A percentile compares a stretch with the other conserved stretches of the same genome.
These are phyloP conservation scores for Agrotis clavis DNA, from an alignment of 2,888 invertebrate species.

Conservation along the genomic window DNA sequence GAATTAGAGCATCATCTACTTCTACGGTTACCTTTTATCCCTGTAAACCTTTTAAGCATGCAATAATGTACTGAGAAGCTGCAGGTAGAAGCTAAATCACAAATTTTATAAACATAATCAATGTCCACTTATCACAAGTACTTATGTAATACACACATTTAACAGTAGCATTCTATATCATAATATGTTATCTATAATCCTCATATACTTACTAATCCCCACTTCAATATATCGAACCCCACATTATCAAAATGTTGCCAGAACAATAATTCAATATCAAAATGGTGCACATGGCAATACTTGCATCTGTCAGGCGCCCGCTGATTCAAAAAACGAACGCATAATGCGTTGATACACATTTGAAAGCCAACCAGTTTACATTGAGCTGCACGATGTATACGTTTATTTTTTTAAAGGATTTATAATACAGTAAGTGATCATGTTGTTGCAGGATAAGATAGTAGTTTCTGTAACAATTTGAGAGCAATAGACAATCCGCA, in stretches of 20 bases:
- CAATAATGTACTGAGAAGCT: neutral
- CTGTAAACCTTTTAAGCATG: neutral
- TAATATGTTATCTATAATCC: constrained; percentile 32
- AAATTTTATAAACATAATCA: neutral
- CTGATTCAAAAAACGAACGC: constrained; percentile 87
- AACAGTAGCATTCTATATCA: constrained; percentile 6
- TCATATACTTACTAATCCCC: constrained; percentile 46
- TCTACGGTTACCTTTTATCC: neutral
- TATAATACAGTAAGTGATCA: neutral
- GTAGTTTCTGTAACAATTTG: neutral
- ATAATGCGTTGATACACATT: constrained; percentile 83
- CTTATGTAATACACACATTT: neutral
- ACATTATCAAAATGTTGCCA: constrained; percentile 67
- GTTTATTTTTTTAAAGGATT: neutral
- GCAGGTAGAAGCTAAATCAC: neutral
- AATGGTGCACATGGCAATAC: constrained; percentile 85
- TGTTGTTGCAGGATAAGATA: neutral
- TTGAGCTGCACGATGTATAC: constrained; percentile 46
- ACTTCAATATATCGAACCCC: constrained; percentile 55
- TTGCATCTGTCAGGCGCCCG: constrained; percentile 88
- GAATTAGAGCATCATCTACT: neutral
- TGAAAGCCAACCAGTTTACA: constrained; percentile 62
- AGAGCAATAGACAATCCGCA: too few species aligned
- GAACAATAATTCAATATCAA: constrained; percentile 75
- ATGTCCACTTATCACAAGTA: neutral